Conservation (phyloP, 2,888 invertebrate genomes). For the Cylindroiulus punctatus region DNA sequence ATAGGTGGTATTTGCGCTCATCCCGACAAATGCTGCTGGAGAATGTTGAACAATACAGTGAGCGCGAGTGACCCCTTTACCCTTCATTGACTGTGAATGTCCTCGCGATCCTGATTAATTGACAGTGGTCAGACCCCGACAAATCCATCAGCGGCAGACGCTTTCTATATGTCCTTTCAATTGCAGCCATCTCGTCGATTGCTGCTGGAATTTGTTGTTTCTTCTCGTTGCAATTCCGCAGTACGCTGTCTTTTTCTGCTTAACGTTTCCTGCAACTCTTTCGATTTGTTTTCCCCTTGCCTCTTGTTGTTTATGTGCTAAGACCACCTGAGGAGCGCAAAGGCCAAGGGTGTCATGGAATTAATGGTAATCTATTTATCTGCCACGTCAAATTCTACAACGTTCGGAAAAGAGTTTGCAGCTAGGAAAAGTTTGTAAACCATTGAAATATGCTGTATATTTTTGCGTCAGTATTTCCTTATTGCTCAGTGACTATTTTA, state of each 20-base stretch:
- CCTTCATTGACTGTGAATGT: conserved; percentile 45
- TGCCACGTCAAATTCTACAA: no score
- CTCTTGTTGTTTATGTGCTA: background rate
- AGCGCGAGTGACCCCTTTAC: conserved; percentile 3
- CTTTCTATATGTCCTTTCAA: conserved; percentile 13
- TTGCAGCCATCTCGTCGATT: conserved; percentile 48
- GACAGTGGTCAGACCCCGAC: conserved; percentile 50
- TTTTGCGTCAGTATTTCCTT: no score
- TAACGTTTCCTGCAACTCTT: background rate
- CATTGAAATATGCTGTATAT: no score
- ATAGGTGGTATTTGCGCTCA: background rate
- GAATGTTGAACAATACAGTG: conserved; percentile 39
- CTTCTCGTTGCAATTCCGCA: background rate
- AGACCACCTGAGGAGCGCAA: conserved; percentile 18
- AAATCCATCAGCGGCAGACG: conserved; percentile 50
- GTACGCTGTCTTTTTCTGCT: background rate
- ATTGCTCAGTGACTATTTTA: no score
- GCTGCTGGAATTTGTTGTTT: conserved; percentile 39
- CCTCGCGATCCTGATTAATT: conserved; percentile 52
- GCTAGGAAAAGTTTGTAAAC: no score
- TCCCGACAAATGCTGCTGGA: background rate
- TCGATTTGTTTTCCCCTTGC: background rate
- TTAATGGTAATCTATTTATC: background rate
- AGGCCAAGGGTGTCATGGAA: background rate
- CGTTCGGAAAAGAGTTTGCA: no score